Conservation (phyloP, 2,888 invertebrate species). For the Noctua janthe region DNA sequence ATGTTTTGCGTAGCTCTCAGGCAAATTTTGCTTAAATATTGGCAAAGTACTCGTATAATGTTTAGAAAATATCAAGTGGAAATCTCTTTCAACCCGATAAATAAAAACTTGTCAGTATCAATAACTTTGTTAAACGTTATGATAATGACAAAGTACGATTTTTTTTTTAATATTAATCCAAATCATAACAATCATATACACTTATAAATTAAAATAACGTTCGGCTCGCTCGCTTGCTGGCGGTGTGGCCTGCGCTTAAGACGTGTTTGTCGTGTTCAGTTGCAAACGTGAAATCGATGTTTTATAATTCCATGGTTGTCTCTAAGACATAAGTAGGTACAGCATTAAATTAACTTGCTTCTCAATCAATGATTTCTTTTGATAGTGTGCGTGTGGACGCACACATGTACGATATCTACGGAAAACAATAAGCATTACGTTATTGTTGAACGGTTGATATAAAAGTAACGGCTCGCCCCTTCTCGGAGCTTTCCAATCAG, state of each 20-base stretch:
- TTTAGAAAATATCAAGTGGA: neutral
- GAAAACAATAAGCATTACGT: slow-evolving; percentile 13
- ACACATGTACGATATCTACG: neutral
- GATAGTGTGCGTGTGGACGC: neutral
- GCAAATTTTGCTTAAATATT: neutral
- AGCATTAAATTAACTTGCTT: neutral
- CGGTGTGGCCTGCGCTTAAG: too few relatives aligned
- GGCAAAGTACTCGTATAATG: neutral
- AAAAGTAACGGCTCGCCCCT: slow-evolving; percentile 34
- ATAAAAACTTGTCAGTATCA: neutral
- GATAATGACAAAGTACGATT: too few relatives aligned
- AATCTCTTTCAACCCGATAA: neutral
- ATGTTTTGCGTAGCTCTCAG: neutral
- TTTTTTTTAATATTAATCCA: too few relatives aligned
- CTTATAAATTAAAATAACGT: too few relatives aligned
- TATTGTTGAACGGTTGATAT: slow-evolving; percentile 26
- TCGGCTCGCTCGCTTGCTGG: too few relatives aligned
- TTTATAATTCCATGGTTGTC: neutral
- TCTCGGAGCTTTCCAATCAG: slow-evolving; percentile 37
- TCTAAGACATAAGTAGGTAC: neutral
- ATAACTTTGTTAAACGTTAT: too few relatives aligned
- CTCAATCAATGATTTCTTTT: neutral
- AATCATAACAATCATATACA: too few relatives aligned
- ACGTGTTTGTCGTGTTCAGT: neutral
- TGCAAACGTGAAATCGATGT: neutral